These are phyloP conservation scores for Eueides isabella DNA, from an alignment of 1,140 invertebrate species.

Conservation along the genomic window DNA sequence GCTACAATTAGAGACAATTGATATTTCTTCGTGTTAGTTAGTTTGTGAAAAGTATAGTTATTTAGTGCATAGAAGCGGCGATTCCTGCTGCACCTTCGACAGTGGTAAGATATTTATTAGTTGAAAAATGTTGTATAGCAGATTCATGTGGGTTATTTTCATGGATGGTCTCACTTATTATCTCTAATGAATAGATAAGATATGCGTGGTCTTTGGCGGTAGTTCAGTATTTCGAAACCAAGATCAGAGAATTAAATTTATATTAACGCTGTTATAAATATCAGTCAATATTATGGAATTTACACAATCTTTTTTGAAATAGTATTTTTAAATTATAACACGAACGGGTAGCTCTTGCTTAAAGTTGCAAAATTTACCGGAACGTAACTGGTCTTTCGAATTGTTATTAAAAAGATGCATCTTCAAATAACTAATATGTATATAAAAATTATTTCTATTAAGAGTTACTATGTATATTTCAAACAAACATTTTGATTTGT, in stretches of 20 bases:
- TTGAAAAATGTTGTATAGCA: constrained; percentile 25
- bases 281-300: background rate
- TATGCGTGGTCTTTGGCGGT: constrained; percentile 19
- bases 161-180: constrained; percentile 26
- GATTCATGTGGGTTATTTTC: constrained; percentile 12
- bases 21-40: constrained; percentile 51
- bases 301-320: background rate
- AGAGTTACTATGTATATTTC: background rate
- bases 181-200: constrained; percentile 37
- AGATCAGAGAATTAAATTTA: background rate
- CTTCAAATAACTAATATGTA: background rate
- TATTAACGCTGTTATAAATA: background rate
- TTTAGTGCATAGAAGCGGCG: constrained; percentile 56
- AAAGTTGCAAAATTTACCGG: constrained; percentile 5
- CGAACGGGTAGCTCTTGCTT: background rate
- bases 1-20: constrained; percentile 38
- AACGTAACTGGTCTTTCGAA: constrained; percentile 2
- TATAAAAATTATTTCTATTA: no score
- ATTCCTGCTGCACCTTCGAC: constrained; percentile 74
- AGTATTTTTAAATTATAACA: no score
- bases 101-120: constrained; percentile 64
- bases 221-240: background rate
- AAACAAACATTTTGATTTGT: background rate
- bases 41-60: constrained; percentile 70
- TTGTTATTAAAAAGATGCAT: background rate